These are phyloP conservation scores for Riptortus pedestris DNA, from an alignment of 1,140 invertebrate genomes.

Conservation along the genomic window DNA sequence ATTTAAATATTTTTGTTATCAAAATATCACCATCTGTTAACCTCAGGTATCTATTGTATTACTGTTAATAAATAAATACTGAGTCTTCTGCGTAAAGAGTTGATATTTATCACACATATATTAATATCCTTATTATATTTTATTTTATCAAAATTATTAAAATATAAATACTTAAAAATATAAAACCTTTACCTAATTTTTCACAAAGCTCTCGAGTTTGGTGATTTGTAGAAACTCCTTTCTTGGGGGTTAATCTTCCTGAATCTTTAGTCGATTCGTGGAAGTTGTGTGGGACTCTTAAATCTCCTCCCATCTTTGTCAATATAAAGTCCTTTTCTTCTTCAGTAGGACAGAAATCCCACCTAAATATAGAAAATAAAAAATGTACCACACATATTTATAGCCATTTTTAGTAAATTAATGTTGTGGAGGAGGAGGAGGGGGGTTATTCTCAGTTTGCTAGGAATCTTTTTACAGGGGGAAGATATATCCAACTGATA, in stretches of 20 bases:
- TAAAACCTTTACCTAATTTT: conserved; percentile 25
- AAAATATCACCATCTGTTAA: no score
- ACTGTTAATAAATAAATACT: no score
- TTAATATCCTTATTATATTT: no score
- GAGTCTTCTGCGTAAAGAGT: no score
- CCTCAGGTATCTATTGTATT: no score
- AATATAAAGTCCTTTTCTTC: conserved; percentile 59
- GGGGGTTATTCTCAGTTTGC: no score
- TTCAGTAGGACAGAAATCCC: conserved; percentile 60
- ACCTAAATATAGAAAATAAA: conserved; percentile 40
- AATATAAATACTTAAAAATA: no score
- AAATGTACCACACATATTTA: conserved; percentile 31
- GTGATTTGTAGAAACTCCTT: conserved; percentile 13
- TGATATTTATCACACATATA: no score
- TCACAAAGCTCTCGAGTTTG: conserved; percentile 21
- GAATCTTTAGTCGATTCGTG: conserved; percentile 48
- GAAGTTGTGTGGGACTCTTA: conserved; percentile 69
- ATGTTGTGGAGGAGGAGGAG: neutral
- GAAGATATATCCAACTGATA: neutral
- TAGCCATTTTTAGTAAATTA: neutral
- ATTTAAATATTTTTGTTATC: no score
- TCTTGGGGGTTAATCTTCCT: conserved; percentile 24
- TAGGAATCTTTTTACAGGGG: no score
- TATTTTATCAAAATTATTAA: no score
- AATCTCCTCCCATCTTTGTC: conserved; percentile 52